These are phyloP conservation scores for Fundulus diaphanus DNA, from an alignment of 2,797 vertebrate genomes.

Conservation along the genomic window DNA sequence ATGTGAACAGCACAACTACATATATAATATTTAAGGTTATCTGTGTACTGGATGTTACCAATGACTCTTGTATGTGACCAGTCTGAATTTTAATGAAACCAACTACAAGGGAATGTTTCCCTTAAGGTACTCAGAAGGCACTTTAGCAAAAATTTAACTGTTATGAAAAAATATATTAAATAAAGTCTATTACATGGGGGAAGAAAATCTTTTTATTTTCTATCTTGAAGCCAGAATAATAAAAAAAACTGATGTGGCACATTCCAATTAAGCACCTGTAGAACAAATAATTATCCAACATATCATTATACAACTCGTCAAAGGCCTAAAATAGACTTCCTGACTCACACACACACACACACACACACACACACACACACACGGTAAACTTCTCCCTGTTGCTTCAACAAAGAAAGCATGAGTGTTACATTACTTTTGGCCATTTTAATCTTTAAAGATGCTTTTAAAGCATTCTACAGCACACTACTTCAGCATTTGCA, in stretches of 20 bases:
- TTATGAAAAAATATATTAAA: conserved; percentile 69
- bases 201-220: conserved; percentile 35
- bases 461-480: too few species aligned
- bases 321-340: too few species aligned
- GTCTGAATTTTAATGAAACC: conserved; percentile 51
- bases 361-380: too few species aligned
- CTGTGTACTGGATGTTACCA: conserved; percentile 65
- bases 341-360: too few species aligned
- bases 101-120: conserved; percentile 51
- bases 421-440: too few species aligned
- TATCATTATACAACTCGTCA: too few species aligned
- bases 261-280: too few species aligned
- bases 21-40: conserved; percentile 69
- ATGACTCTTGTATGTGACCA: conserved; percentile 62
- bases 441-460: too few species aligned
- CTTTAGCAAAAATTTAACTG: conserved; percentile 78
- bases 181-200: conserved; percentile 74
- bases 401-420: too few species aligned
- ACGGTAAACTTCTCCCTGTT: neutral
- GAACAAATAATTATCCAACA: too few species aligned
- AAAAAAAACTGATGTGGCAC: neutral
- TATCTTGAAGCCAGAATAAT: neutral
- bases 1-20: conserved; percentile 66
- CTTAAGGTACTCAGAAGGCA: conserved; percentile 67
- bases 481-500: too few species aligned